These are phyloP conservation scores for Scaptomyza flava DNA, from an alignment of 2,888 invertebrate species.

Conservation along the genomic window DNA sequence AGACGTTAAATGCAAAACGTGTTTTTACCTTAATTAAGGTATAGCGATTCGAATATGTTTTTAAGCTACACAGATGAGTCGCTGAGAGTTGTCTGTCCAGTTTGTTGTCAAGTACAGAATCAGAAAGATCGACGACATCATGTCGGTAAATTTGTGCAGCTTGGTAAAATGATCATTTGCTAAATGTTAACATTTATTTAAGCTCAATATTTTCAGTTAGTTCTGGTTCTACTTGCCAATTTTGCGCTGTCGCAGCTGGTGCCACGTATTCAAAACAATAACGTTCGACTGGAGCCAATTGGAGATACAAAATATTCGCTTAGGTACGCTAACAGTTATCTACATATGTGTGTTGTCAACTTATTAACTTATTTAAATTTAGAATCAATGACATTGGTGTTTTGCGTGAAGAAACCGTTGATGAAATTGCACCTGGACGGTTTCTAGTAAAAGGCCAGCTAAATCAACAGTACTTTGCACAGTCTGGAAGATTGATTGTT, in stretches of 20 bases:
- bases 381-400: conserved; percentile 19
- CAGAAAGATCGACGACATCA: conserved; percentile 27
- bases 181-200: background rate
- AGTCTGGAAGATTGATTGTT: conserved; percentile 19
- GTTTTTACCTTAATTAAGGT: conserved; percentile 36
- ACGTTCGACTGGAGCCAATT: conserved; percentile 23
- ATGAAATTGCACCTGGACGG: conserved; percentile 24
- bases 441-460: conserved; percentile 26
- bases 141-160: conserved; percentile 24
- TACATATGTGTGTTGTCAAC: background rate
- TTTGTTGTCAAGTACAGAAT: conserved; percentile 16
- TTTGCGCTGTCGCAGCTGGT: conserved; percentile 13
- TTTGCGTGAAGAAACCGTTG: conserved; percentile 37
- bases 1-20: conserved; percentile 23
- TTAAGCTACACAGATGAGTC: conserved; percentile 26
- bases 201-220: conserved; percentile 17
- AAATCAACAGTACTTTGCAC: conserved; percentile 5
- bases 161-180: conserved; percentile 8
- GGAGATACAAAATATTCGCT: conserved; percentile 30
- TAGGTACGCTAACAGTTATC: background rate
- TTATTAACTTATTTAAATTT: background rate
- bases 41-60: conserved; percentile 17
- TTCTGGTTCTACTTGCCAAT: conserved; percentile 23
- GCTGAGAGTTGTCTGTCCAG: conserved; percentile 24
- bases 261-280: conserved; percentile 25